Evolutionary conservation across 2,888 invertebrate species (phyloP).

Genomic region (Ecdyonurus torrentis): DNA sequence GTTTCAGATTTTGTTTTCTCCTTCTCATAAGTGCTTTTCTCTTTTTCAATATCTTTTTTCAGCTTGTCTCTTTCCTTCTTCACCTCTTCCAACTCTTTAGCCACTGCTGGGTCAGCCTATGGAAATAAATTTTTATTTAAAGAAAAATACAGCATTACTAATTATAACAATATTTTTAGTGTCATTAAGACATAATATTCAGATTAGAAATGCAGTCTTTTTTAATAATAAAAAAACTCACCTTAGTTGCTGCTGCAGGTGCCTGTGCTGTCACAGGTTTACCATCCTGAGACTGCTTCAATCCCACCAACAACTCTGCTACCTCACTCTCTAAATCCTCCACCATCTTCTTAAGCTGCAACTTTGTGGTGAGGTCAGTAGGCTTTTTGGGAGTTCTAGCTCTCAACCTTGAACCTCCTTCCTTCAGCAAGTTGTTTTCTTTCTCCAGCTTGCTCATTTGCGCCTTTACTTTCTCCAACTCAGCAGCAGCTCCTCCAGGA

Average conservation of each 20-base stretch:
- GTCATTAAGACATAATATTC: too few species aligned
- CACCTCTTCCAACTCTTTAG: slow-evolving; percentile 20
- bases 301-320: slow-evolving; percentile 38
- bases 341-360: slow-evolving; percentile 65
- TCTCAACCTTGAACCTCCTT: slow-evolving; percentile 43
- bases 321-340: slow-evolving; percentile 79
- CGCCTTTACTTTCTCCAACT: slow-evolving; percentile 33
- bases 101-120: slow-evolving; percentile 28
- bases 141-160: too few species aligned
- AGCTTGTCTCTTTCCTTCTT: slow-evolving; percentile 14
- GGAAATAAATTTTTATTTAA: too few species aligned
- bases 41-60: slow-evolving; percentile 25
- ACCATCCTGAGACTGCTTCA: neutral
- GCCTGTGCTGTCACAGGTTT: too few species aligned
- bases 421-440: slow-evolving; percentile 46
- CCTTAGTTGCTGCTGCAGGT: neutral
- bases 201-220: too few species aligned
- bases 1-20: slow-evolving; percentile 11
- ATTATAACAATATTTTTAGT: too few species aligned
- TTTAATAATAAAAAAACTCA: neutral
- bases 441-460: slow-evolving; percentile 38
- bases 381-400: slow-evolving; percentile 54
- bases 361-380: slow-evolving; percentile 51
- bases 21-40: slow-evolving; percentile 13
- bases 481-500: slow-evolving; percentile 16